Base-by-base conservation (phyloP, 2,113 vertebrate genomes). In the Taxidea taxus region DNA sequence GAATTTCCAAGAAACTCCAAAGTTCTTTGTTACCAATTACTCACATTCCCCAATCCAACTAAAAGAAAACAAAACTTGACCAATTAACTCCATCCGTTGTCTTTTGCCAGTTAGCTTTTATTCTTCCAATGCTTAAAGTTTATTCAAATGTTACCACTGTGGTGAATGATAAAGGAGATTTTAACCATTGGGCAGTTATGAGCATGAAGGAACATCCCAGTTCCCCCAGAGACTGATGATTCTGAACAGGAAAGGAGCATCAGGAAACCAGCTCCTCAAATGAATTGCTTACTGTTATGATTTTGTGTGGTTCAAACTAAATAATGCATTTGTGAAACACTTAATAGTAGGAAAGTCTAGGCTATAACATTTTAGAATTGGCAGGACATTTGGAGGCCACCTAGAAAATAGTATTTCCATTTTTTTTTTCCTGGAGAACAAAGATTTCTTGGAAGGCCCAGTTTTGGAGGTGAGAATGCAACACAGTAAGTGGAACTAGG, bases 11-110 rank as follows among this genome's bases (percentile, higher is more conserved):
- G 16, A 44, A 4, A 2, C 27, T 74, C 27, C 37, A 82, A 82
- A 94, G 23, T n/a, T 60, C 64, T 68, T 74, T 80, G 42, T n/a
- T 15, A 75, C 10, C 31, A 64, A 75, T 54, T 82, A 18, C 14
- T 90, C 8, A 47, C 12, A 85, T n/a, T 72, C 15, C 84, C 78
- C 10, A 56, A 37, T n/a, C 58, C 60, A 56, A 37, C 18, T 74
- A 58, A 81, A 90, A 97, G 87, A 84, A 93, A 91, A 75, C 9
- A 37, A 37, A 27, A 27, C 34, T 77, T 91, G 83, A 29, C 81
- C 94, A 60, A 91, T 10, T 82, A 89, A 82, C 34, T 86, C 37
- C 66, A 93, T 25, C 2, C 12, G 18, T 95, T 64, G 10, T 27
- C 42, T 87, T 84, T 96, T 68, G 60, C 31, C 25, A 83, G 42